A percentile compares a stretch with the other conserved stretches of the same genome.
These are phyloP conservation scores for Cavia porcellus DNA, from an alignment of 2,113 vertebrate genomes.

Conservation along the genomic window DNA sequence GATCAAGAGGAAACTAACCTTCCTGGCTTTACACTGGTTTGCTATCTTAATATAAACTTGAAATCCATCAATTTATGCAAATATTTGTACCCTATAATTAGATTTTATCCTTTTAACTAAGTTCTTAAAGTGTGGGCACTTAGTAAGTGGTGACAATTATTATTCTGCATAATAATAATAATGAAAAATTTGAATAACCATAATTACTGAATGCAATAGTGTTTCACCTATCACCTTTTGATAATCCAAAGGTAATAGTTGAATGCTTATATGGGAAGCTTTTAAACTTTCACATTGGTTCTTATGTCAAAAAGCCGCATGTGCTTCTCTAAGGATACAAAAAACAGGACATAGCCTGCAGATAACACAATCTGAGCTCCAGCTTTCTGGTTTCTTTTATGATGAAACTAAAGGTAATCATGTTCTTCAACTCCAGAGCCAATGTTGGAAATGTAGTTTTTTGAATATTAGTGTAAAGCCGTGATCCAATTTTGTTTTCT, in stretches of 20 bases:
- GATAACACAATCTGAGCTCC: not conserved
- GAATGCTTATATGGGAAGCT: conserved; percentile 51
- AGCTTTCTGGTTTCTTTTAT: not conserved
- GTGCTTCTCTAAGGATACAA: not conserved
- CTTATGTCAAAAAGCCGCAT: conserved; percentile 24
- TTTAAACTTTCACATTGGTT: conserved; percentile 47
- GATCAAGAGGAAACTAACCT: conserved; percentile 64
- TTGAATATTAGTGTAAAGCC: not conserved
- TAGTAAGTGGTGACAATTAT: conserved; percentile 79
- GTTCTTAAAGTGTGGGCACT: conserved; percentile 67
- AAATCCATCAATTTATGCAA: conserved; percentile 78
- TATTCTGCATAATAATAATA: conserved; percentile 73
- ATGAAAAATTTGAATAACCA: conserved; percentile 72
- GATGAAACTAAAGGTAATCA: not conserved
- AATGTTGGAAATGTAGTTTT: not conserved
- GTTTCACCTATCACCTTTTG: conserved; percentile 67
- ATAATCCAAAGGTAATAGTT: conserved; percentile 59
- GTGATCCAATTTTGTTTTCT: not conserved
- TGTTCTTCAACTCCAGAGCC: not conserved
- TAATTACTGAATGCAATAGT: conserved; percentile 72
- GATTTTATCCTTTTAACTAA: conserved; percentile 69
- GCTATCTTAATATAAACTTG: conserved; percentile 54
- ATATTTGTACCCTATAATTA: conserved; percentile 70
- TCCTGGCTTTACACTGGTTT: conserved; percentile 40
- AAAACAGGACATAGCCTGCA: not conserved